Evolutionary conservation across 2,797 vertebrate species (phyloP).

Genomic region (Chelon labrosus): DNA sequence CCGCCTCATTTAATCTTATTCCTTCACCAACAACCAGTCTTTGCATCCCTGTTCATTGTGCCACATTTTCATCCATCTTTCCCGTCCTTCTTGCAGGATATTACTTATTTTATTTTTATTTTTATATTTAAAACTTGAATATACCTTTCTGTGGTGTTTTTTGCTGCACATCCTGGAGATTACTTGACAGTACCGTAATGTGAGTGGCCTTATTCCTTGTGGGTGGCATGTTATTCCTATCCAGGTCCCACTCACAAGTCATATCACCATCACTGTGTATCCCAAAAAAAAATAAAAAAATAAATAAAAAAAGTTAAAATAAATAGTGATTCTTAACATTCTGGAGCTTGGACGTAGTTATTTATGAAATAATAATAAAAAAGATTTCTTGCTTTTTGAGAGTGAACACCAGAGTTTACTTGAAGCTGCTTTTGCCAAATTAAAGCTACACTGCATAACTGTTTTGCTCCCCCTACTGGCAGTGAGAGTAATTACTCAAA

Average conservation of each 20-base stretch:
- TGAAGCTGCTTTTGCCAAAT: no score
- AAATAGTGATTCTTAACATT: no score
- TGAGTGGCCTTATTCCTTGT: constrained; percentile 17
- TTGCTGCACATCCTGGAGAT: constrained; percentile 1
- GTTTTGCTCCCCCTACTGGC: no score
- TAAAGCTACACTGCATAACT: no score
- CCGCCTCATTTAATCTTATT: constrained; percentile 25
- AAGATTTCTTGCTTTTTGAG: no score
- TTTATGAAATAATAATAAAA: no score
- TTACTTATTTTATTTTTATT: neutral
- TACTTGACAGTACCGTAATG: constrained; percentile 1
- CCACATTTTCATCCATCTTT: neutral
- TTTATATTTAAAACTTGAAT: neutral
- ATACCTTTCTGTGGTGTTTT: neutral
- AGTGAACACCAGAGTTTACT: no score
- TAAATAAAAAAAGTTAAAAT: no score
- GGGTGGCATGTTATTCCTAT: constrained; percentile 11
- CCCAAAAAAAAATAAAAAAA: no score
- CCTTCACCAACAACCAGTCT: constrained; percentile 5
- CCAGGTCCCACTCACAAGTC: constrained; percentile 14
- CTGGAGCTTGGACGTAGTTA: no score
- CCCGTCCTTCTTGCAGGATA: neutral
- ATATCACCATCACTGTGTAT: neutral
- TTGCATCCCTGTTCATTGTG: neutral
- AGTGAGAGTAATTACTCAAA: no score